A percentile compares a stretch with the other conserved stretches of the same genome.
These are phyloP conservation scores for Tromatobia lineatoria DNA, from an alignment of 2,888 invertebrate genomes.

Conservation along the genomic window DNA sequence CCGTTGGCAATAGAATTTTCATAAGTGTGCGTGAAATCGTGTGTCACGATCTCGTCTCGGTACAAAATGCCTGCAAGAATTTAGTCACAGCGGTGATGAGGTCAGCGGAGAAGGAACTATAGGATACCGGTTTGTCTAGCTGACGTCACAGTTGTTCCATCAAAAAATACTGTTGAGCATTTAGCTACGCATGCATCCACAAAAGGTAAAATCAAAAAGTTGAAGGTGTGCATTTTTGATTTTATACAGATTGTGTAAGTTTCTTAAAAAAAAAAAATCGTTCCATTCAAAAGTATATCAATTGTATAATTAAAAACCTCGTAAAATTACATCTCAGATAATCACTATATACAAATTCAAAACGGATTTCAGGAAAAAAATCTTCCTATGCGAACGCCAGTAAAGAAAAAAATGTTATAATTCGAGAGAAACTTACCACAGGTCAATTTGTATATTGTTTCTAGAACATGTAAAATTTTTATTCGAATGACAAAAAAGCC, in stretches of 20 bases:
- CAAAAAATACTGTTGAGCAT: neutral
- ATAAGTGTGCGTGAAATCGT: constrained; percentile 18
- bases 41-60: constrained; percentile 35
- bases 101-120: constrained; percentile 13
- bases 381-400: too few relatives aligned
- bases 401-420: too few relatives aligned
- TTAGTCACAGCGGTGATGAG: constrained; percentile 23
- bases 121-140: constrained; percentile 39
- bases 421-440: too few relatives aligned
- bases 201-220: neutral
- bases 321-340: neutral
- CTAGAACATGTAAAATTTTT: too few relatives aligned
- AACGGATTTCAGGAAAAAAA: neutral
- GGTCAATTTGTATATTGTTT: too few relatives aligned
- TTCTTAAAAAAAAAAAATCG: neutral
- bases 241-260: neutral
- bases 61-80: constrained; percentile 1
- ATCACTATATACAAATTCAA: neutral
- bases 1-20: constrained; percentile 20
- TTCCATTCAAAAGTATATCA: neutral
- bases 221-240: neutral
- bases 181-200: neutral
- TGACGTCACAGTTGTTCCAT: neutral
- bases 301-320: neutral
- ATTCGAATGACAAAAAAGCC: too few relatives aligned